Evolutionary conservation across 1,140 invertebrate species (phyloP), one percentile per base, ranked within the genome.

Genomic region (Macrocentrus cingulum): DNA sequence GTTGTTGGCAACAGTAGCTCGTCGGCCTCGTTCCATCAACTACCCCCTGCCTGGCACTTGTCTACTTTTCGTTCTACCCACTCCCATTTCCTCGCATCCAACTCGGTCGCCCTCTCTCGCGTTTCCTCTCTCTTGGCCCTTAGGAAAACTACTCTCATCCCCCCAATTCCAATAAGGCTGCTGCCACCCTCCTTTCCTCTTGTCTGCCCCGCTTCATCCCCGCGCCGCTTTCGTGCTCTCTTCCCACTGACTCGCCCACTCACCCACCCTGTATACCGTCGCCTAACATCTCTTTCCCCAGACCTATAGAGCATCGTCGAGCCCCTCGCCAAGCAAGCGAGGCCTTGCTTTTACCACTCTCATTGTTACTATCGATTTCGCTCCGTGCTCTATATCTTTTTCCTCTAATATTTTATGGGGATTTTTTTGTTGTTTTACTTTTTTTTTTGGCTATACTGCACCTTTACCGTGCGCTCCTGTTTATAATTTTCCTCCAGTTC

Each of bases 331-430:
- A 60, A 39, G 23, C 29, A 50, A 58, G 49, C 53, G 49, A 69
- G 72, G 60, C 74, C 70, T 71, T 64, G 66, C 60, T 71, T 72
- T 72, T 69, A 66, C 64, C 66, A 63, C 67, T 37, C 60, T 62
- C 65, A 74, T 75, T 74, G 73, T 72, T 70, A 66, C 57, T 76
- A 76, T 75, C 69, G 75, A 76, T 76, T 76, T 64, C 32, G 56
- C 29, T 61, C 63, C 63, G 65, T 60, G 62, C 66, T 68, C 65
- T 11, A 11, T 39, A 11, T n/a, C 68, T 65, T 76, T 75, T 76
- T 76, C 74, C 71, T 69, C 59, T 63, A 59, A 65, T 68, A 71
- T 69, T 69, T 68, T 60, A 64, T 61, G 63, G 64, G n/a, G n/a
- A n/a, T n/a, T n/a, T n/a, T n/a, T n/a, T n/a, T n/a, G n/a, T n/a